Base-by-base conservation (phyloP, 2,797 vertebrate species). In the Falco concolor region DNA sequence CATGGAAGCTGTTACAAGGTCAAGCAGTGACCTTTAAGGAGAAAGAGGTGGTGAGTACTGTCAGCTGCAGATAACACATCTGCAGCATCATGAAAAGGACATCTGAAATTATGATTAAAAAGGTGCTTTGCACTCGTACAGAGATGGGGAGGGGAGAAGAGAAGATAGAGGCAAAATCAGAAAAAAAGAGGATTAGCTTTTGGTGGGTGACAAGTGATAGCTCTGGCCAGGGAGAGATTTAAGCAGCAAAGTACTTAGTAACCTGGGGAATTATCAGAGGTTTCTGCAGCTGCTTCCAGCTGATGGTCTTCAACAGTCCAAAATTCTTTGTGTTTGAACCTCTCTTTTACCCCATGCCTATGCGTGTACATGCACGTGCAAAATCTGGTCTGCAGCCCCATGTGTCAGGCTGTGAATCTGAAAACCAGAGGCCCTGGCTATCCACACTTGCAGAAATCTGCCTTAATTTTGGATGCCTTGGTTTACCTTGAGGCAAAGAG, bases 91-190 rank as follows among this genome's bases (percentile, higher is more conserved):
- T 81, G 84, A 78, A 68, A 76, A 77, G 75, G 60, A 61, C 75
- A 80, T 75, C 59, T 77, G 75, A 95, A 96, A 89, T 94, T 82
- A 96, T 95, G 96, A 97, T 95, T 95, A 38, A 93, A 93, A 97
- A 96, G 81, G 77, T 56, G 82, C 23, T 67, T 80, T 92, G 67
- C 59, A 13, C 30, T 94, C 27, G 0, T 32, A 10, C 7, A 14
- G 34, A 60, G 70, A 36, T 38, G 38, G 38, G 10, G 10, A 32
- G 8, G 56, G 20, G 8, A 6, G 22, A 47, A 79, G 53, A 78
- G 86, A 45, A 89, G 83, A 85, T 52, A 82, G 81, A 93, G 82
- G 67, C 13, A 13, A 92, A 94, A 92, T 90, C 61, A 25, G 60
- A 49, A 92, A 87, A 92, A 89, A 90, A 76, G 76, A 96, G 73